These are phyloP conservation scores for Leucoma salicis DNA, from an alignment of 2,888 invertebrate genomes.

Conservation along the genomic window DNA sequence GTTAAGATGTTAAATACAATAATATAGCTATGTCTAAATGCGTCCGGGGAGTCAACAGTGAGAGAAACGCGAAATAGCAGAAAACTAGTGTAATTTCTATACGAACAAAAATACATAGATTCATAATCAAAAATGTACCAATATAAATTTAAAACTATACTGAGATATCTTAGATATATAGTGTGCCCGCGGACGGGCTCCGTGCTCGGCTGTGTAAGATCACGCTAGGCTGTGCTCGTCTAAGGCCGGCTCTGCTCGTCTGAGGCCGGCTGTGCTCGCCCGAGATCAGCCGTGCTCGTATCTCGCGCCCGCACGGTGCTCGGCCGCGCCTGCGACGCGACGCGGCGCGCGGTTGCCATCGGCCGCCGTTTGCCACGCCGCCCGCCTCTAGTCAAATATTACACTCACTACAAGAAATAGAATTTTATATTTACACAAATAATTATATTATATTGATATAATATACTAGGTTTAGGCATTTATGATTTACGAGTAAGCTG, in stretches of 20 bases:
- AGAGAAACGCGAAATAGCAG: constrained; percentile 54
- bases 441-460: constrained; percentile 81
- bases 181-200: constrained; percentile 58
- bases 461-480: constrained; percentile 81
- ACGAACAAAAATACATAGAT: constrained; percentile 78
- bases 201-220: constrained; percentile 14
- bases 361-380: constrained; percentile 50
- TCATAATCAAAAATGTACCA: constrained; percentile 89
- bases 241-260: background rate
- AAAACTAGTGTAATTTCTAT: constrained; percentile 82
- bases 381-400: constrained; percentile 82
- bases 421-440: constrained; percentile 83
- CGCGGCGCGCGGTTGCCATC: constrained; percentile 23
- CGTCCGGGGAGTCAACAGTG: constrained; percentile 74
- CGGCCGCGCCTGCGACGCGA: constrained; percentile 21
- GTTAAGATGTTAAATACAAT: constrained; percentile 75
- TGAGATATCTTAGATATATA: constrained; percentile 63
- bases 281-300: no score
- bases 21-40: constrained; percentile 60
- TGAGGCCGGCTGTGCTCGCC: constrained; percentile 49
- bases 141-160: constrained; percentile 81
- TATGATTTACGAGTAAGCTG: constrained; percentile 74
- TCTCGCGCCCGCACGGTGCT: constrained; percentile 13
- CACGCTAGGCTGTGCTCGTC: constrained; percentile 4
- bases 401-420: constrained; percentile 78